Conservation (phyloP, 2,113 vertebrate species). For the Dasyprocta punctata region DNA sequence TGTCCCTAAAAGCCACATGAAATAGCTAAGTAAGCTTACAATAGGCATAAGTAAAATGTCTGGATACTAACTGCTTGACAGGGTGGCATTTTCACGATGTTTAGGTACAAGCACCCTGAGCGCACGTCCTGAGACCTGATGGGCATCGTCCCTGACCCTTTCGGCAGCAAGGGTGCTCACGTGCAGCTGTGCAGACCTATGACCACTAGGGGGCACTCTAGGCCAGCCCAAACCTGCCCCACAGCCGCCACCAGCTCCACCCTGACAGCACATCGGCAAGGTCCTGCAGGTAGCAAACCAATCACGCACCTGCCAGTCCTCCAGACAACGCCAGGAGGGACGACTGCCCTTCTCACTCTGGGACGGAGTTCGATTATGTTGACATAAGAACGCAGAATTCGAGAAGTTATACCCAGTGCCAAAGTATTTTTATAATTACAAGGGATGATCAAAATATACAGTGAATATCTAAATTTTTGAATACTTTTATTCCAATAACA, state of each 20-base stretch:
- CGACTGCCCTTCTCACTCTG: not conserved
- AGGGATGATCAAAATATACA: not conserved
- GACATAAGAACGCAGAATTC: not conserved
- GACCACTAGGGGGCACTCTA: not conserved
- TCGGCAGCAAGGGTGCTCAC: not conserved
- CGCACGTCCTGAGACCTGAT: rapidly evolving
- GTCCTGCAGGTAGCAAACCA: too few relatives aligned
- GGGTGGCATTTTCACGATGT: not conserved
- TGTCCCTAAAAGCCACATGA: not conserved
- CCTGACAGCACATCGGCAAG: not conserved
- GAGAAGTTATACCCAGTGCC: not conserved
- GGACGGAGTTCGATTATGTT: not conserved
- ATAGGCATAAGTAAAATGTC: not conserved
- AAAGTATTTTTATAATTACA: not conserved
- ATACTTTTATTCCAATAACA: not conserved
- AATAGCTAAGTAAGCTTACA: not conserved
- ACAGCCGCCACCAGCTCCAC: rapidly evolving
- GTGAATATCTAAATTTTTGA: not conserved
- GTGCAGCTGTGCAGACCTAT: not conserved
- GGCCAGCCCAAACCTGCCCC: not conserved
- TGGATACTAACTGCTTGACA: not conserved
- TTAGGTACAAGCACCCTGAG: not conserved
- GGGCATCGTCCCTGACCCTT: rapidly evolving
- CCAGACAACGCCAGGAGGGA: not conserved
- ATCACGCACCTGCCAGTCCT: too few relatives aligned